These are phyloP conservation scores for Drosophila nannoptera DNA, from an alignment of 1,140 invertebrate species.

Conservation along the genomic window DNA sequence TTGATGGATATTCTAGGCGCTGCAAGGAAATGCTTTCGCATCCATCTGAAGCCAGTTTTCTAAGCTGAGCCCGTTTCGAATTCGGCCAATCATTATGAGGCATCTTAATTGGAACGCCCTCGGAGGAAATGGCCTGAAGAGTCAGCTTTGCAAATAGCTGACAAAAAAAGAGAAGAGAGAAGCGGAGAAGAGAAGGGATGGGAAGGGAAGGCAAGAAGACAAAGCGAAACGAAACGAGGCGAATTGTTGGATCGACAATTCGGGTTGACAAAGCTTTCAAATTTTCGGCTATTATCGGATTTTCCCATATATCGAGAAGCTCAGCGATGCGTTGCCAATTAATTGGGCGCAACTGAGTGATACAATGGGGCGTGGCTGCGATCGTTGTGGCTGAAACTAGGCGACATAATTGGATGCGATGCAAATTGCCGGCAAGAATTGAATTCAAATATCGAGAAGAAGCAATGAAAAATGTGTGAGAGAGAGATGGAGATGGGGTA, in stretches of 20 bases:
- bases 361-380: slow-evolving; percentile 12
- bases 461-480: slow-evolving; percentile 44
- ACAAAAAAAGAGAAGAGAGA: background rate
- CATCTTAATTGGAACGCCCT: slow-evolving; percentile 55
- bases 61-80: slow-evolving; percentile 14
- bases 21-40: slow-evolving; percentile 15
- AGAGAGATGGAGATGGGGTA: background rate
- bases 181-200: background rate
- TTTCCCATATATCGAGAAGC: slow-evolving; percentile 8
- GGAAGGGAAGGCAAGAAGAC: too few species aligned
- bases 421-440: slow-evolving; percentile 54
- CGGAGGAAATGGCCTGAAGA: slow-evolving; percentile 36
- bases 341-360: slow-evolving; percentile 47
- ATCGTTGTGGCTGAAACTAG: background rate
- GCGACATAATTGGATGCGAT: slow-evolving; percentile 64
- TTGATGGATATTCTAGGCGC: background rate
- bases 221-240: too few species aligned
- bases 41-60: background rate
- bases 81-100: slow-evolving; percentile 20
- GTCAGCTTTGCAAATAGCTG: slow-evolving; percentile 27
- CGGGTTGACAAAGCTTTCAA: slow-evolving; percentile 10
- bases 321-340: slow-evolving; percentile 61
- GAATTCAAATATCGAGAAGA: slow-evolving; percentile 55
- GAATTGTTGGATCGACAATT: slow-evolving; percentile 21
- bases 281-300: slow-evolving; percentile 22